phyloP scores from a whole-genome alignment of 1,140 invertebrate species.

The Hetaerina americana region DNA sequence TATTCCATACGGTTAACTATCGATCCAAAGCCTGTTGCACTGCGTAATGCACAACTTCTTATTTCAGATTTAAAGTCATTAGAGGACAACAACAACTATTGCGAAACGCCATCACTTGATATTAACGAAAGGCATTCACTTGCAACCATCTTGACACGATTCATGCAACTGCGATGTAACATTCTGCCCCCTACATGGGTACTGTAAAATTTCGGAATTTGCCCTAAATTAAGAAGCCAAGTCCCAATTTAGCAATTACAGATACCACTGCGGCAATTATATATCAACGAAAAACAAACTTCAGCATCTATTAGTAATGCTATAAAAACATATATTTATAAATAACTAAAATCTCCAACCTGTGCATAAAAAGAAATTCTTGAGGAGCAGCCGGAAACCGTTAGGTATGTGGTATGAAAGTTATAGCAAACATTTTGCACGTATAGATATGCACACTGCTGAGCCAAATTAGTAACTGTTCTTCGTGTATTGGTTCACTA shows the following conservation, averaged over 20 bases:
- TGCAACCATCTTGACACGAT: constrained; percentile 27
- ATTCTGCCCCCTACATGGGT: background rate
- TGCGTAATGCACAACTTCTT: background rate
- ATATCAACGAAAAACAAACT: background rate
- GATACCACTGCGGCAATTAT: background rate
- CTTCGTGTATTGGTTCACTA: no score
- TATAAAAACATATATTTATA: constrained; percentile 15
- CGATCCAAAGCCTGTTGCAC: background rate
- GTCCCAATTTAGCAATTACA: background rate
- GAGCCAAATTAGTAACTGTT: no score
- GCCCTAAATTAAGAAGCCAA: background rate
- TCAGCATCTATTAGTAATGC: background rate
- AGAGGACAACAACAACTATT: background rate
- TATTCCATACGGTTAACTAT: background rate
- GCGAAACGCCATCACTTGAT: background rate
- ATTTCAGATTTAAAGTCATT: background rate
- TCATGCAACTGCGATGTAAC: constrained; percentile 22
- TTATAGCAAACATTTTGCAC: constrained; percentile 8
- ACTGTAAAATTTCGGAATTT: background rate
- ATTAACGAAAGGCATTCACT: constrained; percentile 23
- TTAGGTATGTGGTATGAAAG: constrained; percentile 13
- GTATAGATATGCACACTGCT: background rate
- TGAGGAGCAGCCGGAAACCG: constrained; percentile 24
- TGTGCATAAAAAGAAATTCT: constrained; percentile 25
- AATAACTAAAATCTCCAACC: constrained; percentile 23